Percentiles rank a stretch among this genome's conserved stretches.
Conservation (phyloP, 2,113 vertebrate genomes). For the Lipotes vexillifer region DNA sequence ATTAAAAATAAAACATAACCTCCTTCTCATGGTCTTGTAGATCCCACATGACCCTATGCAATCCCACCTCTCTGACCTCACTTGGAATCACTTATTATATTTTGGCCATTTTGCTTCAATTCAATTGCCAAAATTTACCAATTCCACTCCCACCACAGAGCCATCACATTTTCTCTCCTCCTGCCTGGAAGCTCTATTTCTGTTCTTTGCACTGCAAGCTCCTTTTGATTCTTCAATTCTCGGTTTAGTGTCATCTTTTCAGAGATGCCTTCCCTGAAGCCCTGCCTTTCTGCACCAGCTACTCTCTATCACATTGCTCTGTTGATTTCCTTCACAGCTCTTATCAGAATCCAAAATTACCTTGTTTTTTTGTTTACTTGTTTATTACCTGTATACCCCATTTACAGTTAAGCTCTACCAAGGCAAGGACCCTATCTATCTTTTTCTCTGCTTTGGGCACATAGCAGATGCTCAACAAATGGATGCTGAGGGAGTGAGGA, state of each 20-base stretch:
- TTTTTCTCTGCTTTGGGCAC: not conserved
- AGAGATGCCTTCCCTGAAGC: not conserved
- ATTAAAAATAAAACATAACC: not conserved
- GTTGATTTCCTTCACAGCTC: not conserved
- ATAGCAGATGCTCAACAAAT: not conserved
- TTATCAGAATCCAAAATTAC: not conserved
- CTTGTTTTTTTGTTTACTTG: not conserved
- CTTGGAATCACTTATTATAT: not conserved
- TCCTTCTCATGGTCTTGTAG: not conserved
- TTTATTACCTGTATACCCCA: not conserved
- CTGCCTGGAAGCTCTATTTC: not conserved
- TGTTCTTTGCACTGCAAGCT: not conserved
- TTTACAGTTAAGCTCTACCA: not conserved
- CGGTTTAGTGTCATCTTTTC: not conserved
- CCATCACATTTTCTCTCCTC: not conserved
- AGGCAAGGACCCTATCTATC: not conserved
- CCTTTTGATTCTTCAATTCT: not conserved
- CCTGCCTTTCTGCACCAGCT: not conserved
- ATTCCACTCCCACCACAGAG: not conserved
- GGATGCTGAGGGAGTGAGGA: not conserved
- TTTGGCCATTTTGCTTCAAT: not conserved
- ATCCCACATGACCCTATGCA: not conserved
- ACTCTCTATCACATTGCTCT: not conserved
- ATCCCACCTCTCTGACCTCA: not conserved
- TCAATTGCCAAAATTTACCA: not conserved